These are phyloP conservation scores for Felis catus DNA, from an alignment of 2,113 vertebrate genomes.

Conservation along the genomic window DNA sequence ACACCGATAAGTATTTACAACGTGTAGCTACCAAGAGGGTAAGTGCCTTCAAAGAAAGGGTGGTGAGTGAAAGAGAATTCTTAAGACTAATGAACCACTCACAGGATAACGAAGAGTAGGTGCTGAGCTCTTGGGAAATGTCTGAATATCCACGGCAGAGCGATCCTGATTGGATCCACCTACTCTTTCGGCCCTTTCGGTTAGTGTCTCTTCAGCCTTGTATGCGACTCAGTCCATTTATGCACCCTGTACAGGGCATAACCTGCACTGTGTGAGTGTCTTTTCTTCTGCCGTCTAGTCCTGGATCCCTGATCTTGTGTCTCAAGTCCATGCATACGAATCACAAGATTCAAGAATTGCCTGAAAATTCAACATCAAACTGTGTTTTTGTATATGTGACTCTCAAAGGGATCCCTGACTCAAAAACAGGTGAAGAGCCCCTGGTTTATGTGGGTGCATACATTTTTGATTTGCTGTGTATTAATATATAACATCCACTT, in stretches of 20 bases:
- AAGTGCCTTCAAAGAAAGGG: neutral
- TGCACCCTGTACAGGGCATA: neutral
- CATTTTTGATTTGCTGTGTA: neutral
- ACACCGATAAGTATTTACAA: neutral
- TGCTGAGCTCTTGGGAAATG: neutral
- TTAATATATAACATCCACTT: neutral
- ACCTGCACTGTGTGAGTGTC: neutral
- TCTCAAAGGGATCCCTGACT: neutral
- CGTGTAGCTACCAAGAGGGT: neutral
- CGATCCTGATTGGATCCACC: neutral
- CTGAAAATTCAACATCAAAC: neutral
- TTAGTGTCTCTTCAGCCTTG: neutral
- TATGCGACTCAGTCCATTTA: neutral
- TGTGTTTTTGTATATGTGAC: neutral
- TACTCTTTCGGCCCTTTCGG: accelerated
- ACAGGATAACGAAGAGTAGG: neutral
- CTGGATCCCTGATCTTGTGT: neutral
- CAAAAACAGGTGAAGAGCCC: neutral
- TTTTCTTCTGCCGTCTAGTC: neutral
- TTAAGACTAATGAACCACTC: neutral
- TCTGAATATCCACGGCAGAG: neutral
- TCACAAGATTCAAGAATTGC: neutral
- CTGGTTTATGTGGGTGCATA: neutral
- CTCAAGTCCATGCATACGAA: neutral
- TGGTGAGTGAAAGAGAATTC: neutral